Base-by-base conservation (phyloP, 2,797 vertebrate species). In the Channallabes apus region DNA sequence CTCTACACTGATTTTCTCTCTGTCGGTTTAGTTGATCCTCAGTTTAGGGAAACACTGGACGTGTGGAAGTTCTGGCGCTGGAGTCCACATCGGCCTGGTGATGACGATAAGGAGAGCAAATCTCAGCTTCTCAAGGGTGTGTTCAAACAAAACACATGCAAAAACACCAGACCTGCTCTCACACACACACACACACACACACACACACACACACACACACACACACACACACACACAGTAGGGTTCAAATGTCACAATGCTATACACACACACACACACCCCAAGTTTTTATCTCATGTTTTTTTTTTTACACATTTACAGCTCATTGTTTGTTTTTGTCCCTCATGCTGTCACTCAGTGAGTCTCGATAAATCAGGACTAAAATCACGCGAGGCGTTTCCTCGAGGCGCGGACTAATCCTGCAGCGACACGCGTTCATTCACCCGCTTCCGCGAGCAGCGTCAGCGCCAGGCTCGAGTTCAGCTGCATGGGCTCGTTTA, bases 401-500 rank as follows among this genome's bases (percentile, higher is more conserved):
- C n/a, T 17, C 14, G 24, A 15, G 24, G 54, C 72, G 27, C 14
- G 2, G 12, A 20, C 17, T 7, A 76, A 75, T 20, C 24, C 71
- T 56, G 72, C 51, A 75, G 20, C 15, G 18, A 0, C 2, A 22
- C 27, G 2, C 4, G 1, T 56, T 58, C 20, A 32, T 58, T 32
- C 73, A 29, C 15, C 11, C 8, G 51, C 56, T 29, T 58, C 46
- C 73, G 8, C 7, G 58, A 29, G 51, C 73, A 0, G 32, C 51
- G 51, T 76, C 73, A 58, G 73, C 73, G 3, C 9, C 6, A 20
- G 72, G 72, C 51, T 75, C 18, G 0, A 24, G 71, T 88, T 87
- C 76, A 85, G 83, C 85, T 86, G 84, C 65, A 68, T 80, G 75
- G 35, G 35, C 64, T 84, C 41, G 80, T 51, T 84, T 86, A 73